Evolutionary conservation across 2,113 vertebrate species (phyloP).

Genomic region (Saguinus midas): DNA sequence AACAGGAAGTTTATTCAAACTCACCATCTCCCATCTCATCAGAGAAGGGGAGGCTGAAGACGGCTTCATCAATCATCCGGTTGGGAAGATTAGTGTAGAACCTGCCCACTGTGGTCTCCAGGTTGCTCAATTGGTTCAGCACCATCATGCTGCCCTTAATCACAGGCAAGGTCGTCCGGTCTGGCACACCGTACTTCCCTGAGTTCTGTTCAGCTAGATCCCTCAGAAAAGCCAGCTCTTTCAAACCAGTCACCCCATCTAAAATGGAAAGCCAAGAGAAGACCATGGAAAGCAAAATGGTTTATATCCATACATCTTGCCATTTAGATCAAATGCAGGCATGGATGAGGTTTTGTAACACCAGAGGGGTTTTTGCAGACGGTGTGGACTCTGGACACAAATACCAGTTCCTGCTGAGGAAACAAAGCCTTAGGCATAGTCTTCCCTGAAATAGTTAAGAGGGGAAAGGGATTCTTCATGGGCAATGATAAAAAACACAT

Average conservation of each 20-base stretch:
- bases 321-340: background rate
- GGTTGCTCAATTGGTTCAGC: slow-evolving; percentile 97
- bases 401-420: background rate
- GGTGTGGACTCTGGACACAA: background rate
- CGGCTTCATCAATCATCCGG: slow-evolving; percentile 95
- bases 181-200: slow-evolving; percentile 90
- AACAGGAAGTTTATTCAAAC: slow-evolving; percentile 63
- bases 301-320: background rate
- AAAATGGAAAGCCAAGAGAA: slow-evolving; percentile 40
- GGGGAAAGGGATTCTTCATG: slow-evolving; percentile 38
- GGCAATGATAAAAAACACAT: slow-evolving; percentile 16
- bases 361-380: background rate
- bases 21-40: slow-evolving; percentile 98
- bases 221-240: slow-evolving; percentile 96
- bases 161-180: slow-evolving; percentile 88
- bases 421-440: background rate
- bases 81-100: slow-evolving; percentile 99
- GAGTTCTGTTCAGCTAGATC: slow-evolving; percentile 98
- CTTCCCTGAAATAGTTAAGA: background rate
- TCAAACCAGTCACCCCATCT: slow-evolving; percentile 97
- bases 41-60: slow-evolving; percentile 95
- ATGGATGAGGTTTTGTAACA: background rate
- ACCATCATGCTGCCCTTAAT: slow-evolving; percentile 99
- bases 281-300: background rate
- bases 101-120: slow-evolving; percentile 96